phyloP scores from a whole-genome alignment of 2,797 vertebrate genomes.

The Craterocephalus amniculus region DNA sequence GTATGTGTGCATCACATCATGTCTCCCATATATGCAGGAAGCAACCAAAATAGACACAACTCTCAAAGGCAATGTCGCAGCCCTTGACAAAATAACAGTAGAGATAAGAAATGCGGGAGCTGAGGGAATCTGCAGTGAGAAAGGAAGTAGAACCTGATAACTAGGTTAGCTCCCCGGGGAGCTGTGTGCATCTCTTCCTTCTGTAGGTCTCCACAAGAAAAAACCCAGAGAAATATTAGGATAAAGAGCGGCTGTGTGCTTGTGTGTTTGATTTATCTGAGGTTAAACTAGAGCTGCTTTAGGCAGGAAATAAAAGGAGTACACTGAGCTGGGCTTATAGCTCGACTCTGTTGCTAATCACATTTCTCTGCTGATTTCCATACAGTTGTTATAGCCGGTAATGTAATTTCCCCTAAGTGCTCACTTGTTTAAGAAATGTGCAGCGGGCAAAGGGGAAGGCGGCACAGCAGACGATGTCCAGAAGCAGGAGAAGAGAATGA shows the following conservation, averaged over 20 bases:
- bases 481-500: conserved; percentile 42
- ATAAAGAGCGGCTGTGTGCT: conserved; percentile 64
- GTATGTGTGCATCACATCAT: conserved; percentile 69
- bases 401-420: conserved; percentile 87
- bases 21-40: not conserved
- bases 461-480: conserved; percentile 67
- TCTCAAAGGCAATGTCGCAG: conserved; percentile 33
- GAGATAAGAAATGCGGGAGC: conserved; percentile 59
- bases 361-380: conserved; percentile 86
- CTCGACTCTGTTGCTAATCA: conserved; percentile 83
- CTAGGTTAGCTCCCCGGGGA: conserved; percentile 80
- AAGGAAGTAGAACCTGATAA: conserved; percentile 72
- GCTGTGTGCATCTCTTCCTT: conserved; percentile 60
- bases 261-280: conserved; percentile 80
- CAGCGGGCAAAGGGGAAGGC: conserved; percentile 77
- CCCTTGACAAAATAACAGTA: conserved; percentile 57
- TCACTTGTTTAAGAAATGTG: conserved; percentile 85
- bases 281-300: conserved; percentile 81
- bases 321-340: conserved; percentile 78
- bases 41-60: conserved; percentile 44
- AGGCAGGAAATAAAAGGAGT: conserved; percentile 81
- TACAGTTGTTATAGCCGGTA: conserved; percentile 84
- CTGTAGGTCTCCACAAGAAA: conserved; percentile 60
- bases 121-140: conserved; percentile 51
- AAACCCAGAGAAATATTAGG: conserved; percentile 68